Evolutionary conservation across 2,888 invertebrate species (phyloP).

Genomic region (Drosophila prolongata): DNA sequence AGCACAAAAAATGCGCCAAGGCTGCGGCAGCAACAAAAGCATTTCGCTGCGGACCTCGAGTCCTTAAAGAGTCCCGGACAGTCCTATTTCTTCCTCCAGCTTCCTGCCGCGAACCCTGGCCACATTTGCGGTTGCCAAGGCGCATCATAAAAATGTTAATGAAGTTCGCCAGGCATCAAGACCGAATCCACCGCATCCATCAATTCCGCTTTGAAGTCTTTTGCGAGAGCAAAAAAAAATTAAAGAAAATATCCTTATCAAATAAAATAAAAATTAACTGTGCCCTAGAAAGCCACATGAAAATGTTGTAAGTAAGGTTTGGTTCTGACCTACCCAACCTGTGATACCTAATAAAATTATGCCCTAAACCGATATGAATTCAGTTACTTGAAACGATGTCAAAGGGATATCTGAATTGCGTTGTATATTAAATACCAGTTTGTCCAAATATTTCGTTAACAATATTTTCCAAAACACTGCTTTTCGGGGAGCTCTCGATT

Average conservation of each 20-base stretch:
- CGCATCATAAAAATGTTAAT: slow-evolving; percentile 79
- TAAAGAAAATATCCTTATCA: slow-evolving; percentile 67
- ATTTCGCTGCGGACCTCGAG: slow-evolving; percentile 53
- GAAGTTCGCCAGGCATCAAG: slow-evolving; percentile 67
- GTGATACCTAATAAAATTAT: not conserved
- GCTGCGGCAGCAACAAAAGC: slow-evolving; percentile 56
- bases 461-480: slow-evolving; percentile 4
- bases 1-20: slow-evolving; percentile 62
- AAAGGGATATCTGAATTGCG: not conserved
- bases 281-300: slow-evolving; percentile 65
- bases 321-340: not conserved
- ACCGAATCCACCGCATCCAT: slow-evolving; percentile 52
- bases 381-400: too few species aligned
- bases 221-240: slow-evolving; percentile 10
- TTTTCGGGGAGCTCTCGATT: slow-evolving; percentile 16
- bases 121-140: slow-evolving; percentile 74
- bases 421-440: too few species aligned
- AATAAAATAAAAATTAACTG: slow-evolving; percentile 77
- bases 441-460: too few species aligned
- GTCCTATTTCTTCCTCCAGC: slow-evolving; percentile 12
- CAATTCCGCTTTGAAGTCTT: slow-evolving; percentile 48
- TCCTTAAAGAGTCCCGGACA: slow-evolving; percentile 53
- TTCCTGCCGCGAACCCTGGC: slow-evolving; percentile 31
- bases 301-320: slow-evolving; percentile 56
- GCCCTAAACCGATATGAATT: not conserved